Conservation (phyloP, 2,888 invertebrate genomes). For the Scelioninae gen. 1 region DNA sequence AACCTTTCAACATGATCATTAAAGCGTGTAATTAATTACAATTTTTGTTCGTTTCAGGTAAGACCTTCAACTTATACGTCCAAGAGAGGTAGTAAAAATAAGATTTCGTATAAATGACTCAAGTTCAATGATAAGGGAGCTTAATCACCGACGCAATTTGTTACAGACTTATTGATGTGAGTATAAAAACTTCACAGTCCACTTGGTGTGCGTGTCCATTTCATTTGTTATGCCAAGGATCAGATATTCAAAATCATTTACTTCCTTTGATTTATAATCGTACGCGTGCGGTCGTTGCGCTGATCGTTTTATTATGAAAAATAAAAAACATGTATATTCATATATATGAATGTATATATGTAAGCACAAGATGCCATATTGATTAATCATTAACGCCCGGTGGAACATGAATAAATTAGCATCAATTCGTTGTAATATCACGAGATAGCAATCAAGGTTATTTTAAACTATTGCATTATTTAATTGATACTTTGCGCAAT, state of each 20-base stretch:
- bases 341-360: neutral
- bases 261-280: constrained; percentile 29
- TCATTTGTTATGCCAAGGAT: constrained; percentile 47
- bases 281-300: constrained; percentile 2
- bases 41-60: constrained; percentile 56
- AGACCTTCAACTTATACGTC: constrained; percentile 44
- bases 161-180: constrained; percentile 50
- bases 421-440: constrained; percentile 28
- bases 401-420: constrained; percentile 21
- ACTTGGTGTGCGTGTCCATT: constrained; percentile 35
- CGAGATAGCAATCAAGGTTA: constrained; percentile 43
- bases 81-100: constrained; percentile 33
- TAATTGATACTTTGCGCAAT: constrained; percentile 48
- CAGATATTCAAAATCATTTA: constrained; percentile 36
- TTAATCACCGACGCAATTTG: constrained; percentile 48
- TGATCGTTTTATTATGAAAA: constrained; percentile 8
- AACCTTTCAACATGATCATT: constrained; percentile 25
- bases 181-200: constrained; percentile 52
- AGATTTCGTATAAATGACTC: constrained; percentile 37
- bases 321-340: neutral
- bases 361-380: constrained; percentile 5
- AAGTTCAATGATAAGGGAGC: constrained; percentile 52
- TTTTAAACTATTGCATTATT: constrained; percentile 50
- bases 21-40: constrained; percentile 47
- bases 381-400: constrained; percentile 37